A percentile compares a stretch with the other conserved stretches of the same genome.
Evolutionary conservation across 2,797 vertebrate genomes (phyloP).

Genomic region (Megalops cyprinoides): DNA sequence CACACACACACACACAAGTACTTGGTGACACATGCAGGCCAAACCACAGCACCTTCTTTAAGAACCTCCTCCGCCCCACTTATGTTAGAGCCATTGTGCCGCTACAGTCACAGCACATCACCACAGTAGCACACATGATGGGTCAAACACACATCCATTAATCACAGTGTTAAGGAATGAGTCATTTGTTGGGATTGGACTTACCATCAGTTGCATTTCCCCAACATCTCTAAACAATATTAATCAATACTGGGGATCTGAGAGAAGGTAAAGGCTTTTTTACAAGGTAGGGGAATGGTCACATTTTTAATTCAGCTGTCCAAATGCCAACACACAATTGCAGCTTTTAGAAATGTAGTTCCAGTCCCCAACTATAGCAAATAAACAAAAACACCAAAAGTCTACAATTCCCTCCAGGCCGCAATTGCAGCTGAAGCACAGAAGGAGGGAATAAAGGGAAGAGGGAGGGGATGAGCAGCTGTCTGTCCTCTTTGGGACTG

Average conservation of each 20-base stretch:
- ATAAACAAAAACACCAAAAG: neutral
- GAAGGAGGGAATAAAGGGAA: neutral
- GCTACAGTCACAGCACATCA: constrained; percentile 49
- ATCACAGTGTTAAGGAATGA: neutral
- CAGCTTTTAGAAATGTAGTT: constrained; percentile 16
- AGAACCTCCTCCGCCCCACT: neutral
- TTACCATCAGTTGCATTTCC: neutral
- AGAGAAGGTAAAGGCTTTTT: neutral
- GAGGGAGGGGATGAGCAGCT: neutral
- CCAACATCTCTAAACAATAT: constrained; percentile 11
- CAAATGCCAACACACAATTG: neutral
- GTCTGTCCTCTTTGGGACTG: neutral
- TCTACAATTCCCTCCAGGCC: neutral
- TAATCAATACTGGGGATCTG: constrained; percentile 41
- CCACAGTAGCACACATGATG: constrained; percentile 29
- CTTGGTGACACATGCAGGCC: neutral
- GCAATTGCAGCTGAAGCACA: neutral
- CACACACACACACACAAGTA: neutral
- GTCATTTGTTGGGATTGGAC: neutral
- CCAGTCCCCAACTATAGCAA: neutral
- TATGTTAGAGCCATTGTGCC: neutral
- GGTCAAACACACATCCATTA: neutral
- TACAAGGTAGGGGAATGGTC: neutral
- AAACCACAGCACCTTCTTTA: neutral
- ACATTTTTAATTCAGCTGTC: neutral